Conservation (phyloP, 2,797 vertebrate species). For the Paratrypauchen microcephalus region DNA sequence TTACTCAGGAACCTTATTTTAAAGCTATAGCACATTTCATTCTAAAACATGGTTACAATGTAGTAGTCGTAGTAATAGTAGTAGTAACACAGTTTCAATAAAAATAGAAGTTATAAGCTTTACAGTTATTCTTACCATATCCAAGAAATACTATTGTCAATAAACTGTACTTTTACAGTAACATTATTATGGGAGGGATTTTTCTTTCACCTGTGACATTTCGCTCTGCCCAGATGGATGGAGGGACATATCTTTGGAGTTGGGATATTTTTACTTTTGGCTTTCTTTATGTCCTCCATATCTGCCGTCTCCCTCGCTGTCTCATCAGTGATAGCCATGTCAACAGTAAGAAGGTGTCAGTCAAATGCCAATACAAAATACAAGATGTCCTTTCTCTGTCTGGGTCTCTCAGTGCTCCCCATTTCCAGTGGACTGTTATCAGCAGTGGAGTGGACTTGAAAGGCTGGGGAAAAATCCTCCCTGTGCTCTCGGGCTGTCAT, state of each 20-base stretch:
- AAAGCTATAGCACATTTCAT: too few relatives aligned
- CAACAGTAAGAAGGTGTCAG: constrained; percentile 5
- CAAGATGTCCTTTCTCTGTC: constrained; percentile 5
- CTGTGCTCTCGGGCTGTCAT: constrained; percentile 23
- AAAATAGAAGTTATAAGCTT: background rate
- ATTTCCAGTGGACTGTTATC: constrained; percentile 19
- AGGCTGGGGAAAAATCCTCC: constrained; percentile 14
- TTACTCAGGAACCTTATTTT: too few relatives aligned
- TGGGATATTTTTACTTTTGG: constrained; percentile 3
- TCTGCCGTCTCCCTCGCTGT: constrained; percentile 6
- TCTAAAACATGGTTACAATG: too few relatives aligned
- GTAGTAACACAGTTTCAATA: background rate
- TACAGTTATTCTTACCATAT: background rate
- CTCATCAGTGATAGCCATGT: background rate
- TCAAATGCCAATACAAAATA: constrained; percentile 16
- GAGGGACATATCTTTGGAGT: background rate
- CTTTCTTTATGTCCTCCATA: background rate
- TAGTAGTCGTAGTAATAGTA: too few relatives aligned
- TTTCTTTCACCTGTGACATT: background rate
- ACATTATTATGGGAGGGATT: background rate
- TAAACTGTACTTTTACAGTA: background rate
- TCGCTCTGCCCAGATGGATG: background rate
- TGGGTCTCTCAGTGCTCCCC: constrained; percentile 5
- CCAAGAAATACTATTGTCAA: background rate
- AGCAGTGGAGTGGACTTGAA: constrained; percentile 17